A percentile compares a stretch with the other conserved stretches of the same genome.
These are phyloP conservation scores for Eurypyga helias DNA, from an alignment of 2,113 vertebrate genomes.

Conservation along the genomic window DNA sequence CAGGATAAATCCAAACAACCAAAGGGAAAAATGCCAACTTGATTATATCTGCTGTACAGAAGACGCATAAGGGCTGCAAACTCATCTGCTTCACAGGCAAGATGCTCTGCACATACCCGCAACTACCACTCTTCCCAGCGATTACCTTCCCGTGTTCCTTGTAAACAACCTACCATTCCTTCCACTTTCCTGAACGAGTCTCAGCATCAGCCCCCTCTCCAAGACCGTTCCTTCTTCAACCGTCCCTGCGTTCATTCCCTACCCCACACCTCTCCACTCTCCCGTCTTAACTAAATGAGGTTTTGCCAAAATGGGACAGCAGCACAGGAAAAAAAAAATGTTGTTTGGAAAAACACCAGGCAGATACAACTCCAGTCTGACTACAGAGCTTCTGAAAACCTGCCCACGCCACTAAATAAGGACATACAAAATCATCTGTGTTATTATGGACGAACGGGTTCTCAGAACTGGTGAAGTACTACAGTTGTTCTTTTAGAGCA, in stretches of 20 bases:
- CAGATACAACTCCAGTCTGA: neutral
- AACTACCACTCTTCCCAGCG: neutral
- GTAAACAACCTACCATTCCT: neutral
- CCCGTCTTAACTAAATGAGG: neutral
- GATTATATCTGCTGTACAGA: neutral
- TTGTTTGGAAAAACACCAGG: neutral
- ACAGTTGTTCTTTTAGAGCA: neutral
- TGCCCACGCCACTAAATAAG: neutral
- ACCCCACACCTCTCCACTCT: neutral
- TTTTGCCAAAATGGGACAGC: neutral
- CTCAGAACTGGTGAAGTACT: neutral
- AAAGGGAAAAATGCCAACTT: neutral
- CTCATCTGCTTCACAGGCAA: neutral
- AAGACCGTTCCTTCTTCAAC: neutral
- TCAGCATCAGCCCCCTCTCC: rapidly evolving
- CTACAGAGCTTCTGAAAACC: neutral
- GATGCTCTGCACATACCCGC: neutral
- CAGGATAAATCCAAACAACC: neutral
- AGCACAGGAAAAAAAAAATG: neutral
- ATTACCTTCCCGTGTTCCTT: neutral
- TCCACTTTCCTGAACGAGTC: neutral
- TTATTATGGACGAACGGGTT: rapidly evolving
- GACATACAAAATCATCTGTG: neutral
- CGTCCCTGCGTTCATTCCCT: neutral
- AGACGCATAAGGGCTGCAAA: neutral